Evolutionary conservation across 2,113 vertebrate species (phyloP).

Genomic region (Echinops telfairi): DNA sequence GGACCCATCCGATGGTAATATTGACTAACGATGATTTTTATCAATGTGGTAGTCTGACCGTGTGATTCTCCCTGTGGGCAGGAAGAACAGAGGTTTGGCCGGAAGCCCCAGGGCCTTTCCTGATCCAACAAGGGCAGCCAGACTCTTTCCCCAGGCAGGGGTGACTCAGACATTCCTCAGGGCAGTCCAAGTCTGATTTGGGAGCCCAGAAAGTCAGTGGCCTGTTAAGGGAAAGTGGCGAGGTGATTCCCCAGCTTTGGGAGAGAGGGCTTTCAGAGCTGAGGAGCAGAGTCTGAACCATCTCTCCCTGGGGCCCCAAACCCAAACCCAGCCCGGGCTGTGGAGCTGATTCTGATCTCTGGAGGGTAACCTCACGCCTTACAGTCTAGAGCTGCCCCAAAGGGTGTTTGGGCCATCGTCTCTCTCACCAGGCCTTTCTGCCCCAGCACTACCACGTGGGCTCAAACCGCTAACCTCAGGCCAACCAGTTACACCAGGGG

Average conservation of each 20-base stretch:
- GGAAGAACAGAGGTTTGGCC: not conserved
- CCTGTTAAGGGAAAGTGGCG: not conserved
- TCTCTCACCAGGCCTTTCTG: not conserved
- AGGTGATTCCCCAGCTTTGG: not conserved
- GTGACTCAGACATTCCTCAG: slow-evolving; percentile 64
- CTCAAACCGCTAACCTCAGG: not conserved
- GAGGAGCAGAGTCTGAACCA: not conserved
- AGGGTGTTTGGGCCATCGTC: not conserved
- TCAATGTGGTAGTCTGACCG: accelerated
- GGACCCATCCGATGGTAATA: not conserved
- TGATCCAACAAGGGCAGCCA: not conserved
- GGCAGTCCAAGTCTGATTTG: not conserved
- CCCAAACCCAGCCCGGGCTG: not conserved
- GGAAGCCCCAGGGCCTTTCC: not conserved
- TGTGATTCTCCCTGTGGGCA: not conserved
- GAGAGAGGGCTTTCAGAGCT: not conserved
- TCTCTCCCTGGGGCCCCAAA: not conserved
- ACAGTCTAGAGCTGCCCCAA: not conserved
- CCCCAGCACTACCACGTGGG: not conserved
- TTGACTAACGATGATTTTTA: not conserved
- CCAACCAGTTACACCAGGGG: too few relatives aligned
- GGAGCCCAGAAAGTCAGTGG: not conserved
- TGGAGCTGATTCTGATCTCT: not conserved
- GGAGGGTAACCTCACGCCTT: not conserved
- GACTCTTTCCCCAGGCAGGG: not conserved